Evolutionary conservation across 2,888 invertebrate genomes (phyloP).

Genomic region (Geophilus truncorum): DNA sequence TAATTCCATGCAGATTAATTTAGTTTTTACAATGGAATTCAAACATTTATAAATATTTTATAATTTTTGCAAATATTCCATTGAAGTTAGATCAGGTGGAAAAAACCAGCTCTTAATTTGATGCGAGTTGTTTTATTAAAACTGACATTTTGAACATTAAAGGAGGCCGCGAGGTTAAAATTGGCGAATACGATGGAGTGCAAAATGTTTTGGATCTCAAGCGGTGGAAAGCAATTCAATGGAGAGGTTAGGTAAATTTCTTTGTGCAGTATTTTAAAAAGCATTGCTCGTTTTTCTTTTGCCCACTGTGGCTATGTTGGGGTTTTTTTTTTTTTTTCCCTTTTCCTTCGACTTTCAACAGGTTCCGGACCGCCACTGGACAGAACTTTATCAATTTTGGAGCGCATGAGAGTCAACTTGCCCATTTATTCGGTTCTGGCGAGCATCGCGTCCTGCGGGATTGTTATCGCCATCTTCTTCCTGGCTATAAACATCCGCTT

Average conservation of each 20-base stretch:
- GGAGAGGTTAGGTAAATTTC: slow-evolving; percentile 38
- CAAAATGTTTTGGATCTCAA: slow-evolving; percentile 68
- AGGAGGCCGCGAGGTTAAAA: slow-evolving; percentile 66
- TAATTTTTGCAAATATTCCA: neutral
- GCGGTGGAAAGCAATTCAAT: slow-evolving; percentile 58
- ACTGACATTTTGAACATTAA: neutral
- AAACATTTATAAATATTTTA: neutral
- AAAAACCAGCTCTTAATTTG: neutral
- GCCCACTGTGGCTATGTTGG: neutral
- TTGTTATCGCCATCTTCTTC: slow-evolving; percentile 83
- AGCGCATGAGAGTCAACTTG: slow-evolving; percentile 86
- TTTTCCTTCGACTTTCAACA: slow-evolving; percentile 45
- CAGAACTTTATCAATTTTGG: slow-evolving; percentile 75
- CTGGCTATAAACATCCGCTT: slow-evolving; percentile 92
- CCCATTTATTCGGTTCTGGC: slow-evolving; percentile 85
- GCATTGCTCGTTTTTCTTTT: neutral
- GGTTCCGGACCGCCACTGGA: slow-evolving; percentile 88
- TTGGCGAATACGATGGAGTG: slow-evolving; percentile 65
- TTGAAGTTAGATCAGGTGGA: neutral
- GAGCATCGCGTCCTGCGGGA: slow-evolving; percentile 80
- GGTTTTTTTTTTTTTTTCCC: slow-evolving; percentile 15
- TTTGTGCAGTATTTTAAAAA: slow-evolving; percentile 25
- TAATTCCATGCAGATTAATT: too few relatives aligned
- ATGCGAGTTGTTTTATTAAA: neutral
- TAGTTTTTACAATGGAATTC: too few relatives aligned